Evolutionary conservation across 2,888 invertebrate genomes (phyloP).

Genomic region (Tachina lurida): DNA sequence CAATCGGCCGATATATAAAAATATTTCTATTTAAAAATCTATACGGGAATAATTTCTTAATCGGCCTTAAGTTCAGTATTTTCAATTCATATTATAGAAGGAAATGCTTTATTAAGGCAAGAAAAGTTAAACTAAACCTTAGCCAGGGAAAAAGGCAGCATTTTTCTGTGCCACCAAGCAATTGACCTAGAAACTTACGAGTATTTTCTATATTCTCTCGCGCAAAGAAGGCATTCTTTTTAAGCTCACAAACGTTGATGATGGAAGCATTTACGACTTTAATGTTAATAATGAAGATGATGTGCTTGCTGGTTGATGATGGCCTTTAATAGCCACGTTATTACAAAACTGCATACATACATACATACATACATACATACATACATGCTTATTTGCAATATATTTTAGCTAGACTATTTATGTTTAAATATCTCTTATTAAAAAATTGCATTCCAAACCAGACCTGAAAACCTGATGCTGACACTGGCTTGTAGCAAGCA

Average conservation of each 20-base stretch:
- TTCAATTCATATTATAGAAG: too few species aligned
- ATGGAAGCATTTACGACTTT: constrained; percentile 71
- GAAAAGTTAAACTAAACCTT: too few species aligned
- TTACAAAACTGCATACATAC: too few species aligned
- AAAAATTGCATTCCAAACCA: constrained; percentile 42
- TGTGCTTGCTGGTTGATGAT: constrained; percentile 61
- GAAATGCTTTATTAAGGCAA: too few species aligned
- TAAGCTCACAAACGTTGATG: constrained; percentile 18
- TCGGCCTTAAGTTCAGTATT: too few species aligned
- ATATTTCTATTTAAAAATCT: too few species aligned
- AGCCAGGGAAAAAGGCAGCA: too few species aligned
- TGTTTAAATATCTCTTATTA: constrained; percentile 35
- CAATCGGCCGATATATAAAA: too few species aligned
- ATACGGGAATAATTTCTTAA: too few species aligned
- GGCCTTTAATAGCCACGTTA: constrained; percentile 36
- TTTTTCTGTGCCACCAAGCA: background rate
- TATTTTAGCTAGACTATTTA: constrained; percentile 58
- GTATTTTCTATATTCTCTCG: background rate
- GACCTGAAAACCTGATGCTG: constrained; percentile 38
- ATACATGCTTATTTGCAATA: constrained; percentile 24
- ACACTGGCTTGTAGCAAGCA: constrained; percentile 9
- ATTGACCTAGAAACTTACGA: background rate
- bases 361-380: background rate
- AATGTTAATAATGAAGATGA: constrained; percentile 67
- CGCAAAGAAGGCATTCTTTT: constrained; percentile 27